A percentile compares a stretch with the other conserved stretches of the same genome.
Evolutionary conservation across 2,113 vertebrate genomes (phyloP).

Genomic region (Hydrochoerus hydrochaeris): DNA sequence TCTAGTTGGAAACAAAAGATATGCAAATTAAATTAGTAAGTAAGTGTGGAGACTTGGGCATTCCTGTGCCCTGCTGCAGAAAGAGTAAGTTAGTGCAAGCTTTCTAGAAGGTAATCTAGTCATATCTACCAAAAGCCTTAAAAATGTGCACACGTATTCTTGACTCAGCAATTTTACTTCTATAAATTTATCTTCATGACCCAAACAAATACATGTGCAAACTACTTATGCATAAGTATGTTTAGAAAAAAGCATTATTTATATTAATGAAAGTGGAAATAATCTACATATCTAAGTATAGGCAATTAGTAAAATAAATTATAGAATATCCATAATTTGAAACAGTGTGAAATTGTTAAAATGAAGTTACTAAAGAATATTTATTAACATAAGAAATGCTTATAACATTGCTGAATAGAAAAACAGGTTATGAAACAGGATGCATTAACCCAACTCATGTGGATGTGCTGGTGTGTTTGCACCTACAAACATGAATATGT

Average conservation of each 20-base stretch:
- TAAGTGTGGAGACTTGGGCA: constrained; percentile 54
- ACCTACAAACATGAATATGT: not conserved
- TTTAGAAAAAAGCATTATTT: constrained; percentile 54
- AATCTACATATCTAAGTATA: constrained; percentile 55
- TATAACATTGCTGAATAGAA: not conserved
- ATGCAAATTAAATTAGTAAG: constrained; percentile 72
- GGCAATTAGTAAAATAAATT: constrained; percentile 44
- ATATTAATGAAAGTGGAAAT: constrained; percentile 60
- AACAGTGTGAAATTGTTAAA: constrained; percentile 18
- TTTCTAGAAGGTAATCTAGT: constrained; percentile 59
- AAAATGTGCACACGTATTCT: not conserved
- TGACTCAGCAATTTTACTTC: constrained; percentile 65
- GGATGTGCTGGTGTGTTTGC: not conserved
- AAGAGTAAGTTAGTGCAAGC: not conserved
- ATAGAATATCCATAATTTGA: not conserved
- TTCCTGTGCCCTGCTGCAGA: constrained; percentile 11
- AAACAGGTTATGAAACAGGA: not conserved
- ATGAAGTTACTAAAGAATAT: constrained; percentile 39
- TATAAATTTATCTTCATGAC: constrained; percentile 57
- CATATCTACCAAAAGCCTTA: constrained; percentile 61
- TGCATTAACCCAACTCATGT: not conserved
- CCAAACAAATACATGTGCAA: constrained; percentile 54
- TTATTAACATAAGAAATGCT: constrained; percentile 18
- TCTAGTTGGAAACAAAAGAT: constrained; percentile 54
- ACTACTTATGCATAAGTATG: constrained; percentile 50